Evolutionary conservation across 2,888 invertebrate species (phyloP).

Genomic region (Drosophila mercatorum): DNA sequence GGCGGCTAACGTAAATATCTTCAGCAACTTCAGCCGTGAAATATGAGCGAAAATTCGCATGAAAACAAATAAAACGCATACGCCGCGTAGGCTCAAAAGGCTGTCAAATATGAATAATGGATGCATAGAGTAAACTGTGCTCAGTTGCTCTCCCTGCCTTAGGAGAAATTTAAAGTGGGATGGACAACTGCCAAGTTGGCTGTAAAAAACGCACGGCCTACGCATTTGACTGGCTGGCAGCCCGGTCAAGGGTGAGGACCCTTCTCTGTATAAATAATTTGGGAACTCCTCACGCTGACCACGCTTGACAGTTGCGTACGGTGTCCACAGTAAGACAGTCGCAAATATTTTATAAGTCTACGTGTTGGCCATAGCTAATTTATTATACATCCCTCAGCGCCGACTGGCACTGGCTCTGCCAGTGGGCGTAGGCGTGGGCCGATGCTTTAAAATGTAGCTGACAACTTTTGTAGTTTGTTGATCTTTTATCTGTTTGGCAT

Average conservation of each 20-base stretch:
- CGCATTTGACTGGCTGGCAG: conserved; percentile 46
- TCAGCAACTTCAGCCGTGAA: conserved; percentile 41
- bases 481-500: conserved; percentile 50
- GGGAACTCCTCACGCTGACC: conserved; percentile 50
- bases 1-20: conserved; percentile 20
- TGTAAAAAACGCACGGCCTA: conserved; percentile 50
- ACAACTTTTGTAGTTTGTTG: conserved; percentile 57
- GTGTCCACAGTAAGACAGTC: conserved; percentile 9
- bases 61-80: conserved; percentile 75
- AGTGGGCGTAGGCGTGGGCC: conserved; percentile 8
- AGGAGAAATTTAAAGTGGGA: conserved; percentile 56
- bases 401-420: conserved; percentile 15
- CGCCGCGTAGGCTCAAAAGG: conserved; percentile 59
- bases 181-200: conserved; percentile 68
- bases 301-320: conserved; percentile 54
- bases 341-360: conserved; percentile 66
- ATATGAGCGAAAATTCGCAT: conserved; percentile 62
- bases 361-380: conserved; percentile 76
- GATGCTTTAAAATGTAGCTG: conserved; percentile 65
- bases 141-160: conserved; percentile 30
- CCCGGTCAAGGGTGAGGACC: conserved; percentile 56
- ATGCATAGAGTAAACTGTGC: conserved; percentile 17
- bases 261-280: conserved; percentile 44
- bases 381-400: conserved; percentile 56
- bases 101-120: conserved; percentile 78